Evolutionary conservation across 2,888 invertebrate species (phyloP).

Genomic region (Phytoseiulus persimilis): DNA sequence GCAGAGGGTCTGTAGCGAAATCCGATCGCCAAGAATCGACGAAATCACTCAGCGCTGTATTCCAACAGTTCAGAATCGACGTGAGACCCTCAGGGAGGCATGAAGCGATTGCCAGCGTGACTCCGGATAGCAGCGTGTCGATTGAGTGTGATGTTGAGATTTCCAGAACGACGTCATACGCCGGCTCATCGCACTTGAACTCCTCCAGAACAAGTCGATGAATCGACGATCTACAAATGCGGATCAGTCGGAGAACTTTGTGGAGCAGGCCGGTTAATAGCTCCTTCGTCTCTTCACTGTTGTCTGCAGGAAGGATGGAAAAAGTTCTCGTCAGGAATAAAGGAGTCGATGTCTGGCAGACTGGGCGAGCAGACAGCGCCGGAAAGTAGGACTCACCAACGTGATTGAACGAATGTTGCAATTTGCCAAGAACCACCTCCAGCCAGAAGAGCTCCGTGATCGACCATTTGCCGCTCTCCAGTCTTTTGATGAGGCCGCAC

Average conservation of each 20-base stretch:
- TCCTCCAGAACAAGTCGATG: slow-evolving; percentile 11
- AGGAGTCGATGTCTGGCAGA: not conserved
- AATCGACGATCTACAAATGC: not conserved
- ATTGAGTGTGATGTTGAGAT: slow-evolving; percentile 6
- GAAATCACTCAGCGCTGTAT: not conserved
- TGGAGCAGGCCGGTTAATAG: not conserved
- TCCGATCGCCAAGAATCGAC: slow-evolving; percentile 56
- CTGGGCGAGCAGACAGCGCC: too few species aligned
- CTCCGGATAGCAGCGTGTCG: not conserved
- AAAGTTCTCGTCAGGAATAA: not conserved
- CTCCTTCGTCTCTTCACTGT: not conserved
- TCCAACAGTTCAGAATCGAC: slow-evolving; percentile 35
- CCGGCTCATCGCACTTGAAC: slow-evolving; percentile 20
- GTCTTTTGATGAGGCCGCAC: not conserved
- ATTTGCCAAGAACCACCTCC: slow-evolving; percentile 25
- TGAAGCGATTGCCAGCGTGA: slow-evolving; percentile 18
- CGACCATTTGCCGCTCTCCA: not conserved
- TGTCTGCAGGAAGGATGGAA: not conserved
- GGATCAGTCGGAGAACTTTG: slow-evolving; percentile 17
- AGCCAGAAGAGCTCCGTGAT: slow-evolving; percentile 24
- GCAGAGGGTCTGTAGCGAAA: slow-evolving; percentile 68
- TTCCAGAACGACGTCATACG: slow-evolving; percentile 19
- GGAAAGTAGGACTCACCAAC: not conserved
- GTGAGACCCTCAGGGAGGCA: slow-evolving; percentile 31
- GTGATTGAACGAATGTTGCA: slow-evolving; percentile 28